Conservation (phyloP, 2,888 invertebrate genomes). For the Harpalus rufipes region DNA sequence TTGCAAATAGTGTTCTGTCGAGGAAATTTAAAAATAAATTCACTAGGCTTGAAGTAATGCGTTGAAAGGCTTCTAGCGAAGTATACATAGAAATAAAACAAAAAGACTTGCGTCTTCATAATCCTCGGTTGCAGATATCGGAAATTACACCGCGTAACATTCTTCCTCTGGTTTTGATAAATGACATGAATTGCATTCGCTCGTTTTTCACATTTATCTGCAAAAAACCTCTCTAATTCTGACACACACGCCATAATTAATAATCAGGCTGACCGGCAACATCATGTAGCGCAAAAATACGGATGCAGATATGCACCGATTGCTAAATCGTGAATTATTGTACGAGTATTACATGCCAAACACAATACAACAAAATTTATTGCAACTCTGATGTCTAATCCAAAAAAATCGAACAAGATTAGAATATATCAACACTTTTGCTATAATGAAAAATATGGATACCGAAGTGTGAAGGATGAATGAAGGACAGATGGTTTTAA, state of each 20-base stretch:
- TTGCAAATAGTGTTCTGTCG: too few relatives aligned
- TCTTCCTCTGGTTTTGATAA: slow-evolving; percentile 36
- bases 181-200: slow-evolving; percentile 28
- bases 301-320: slow-evolving; percentile 1
- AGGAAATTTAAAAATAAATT: not conserved
- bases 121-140: slow-evolving; percentile 25
- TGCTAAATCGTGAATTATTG: slow-evolving; percentile 2
- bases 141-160: slow-evolving; percentile 32
- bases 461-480: too few relatives aligned
- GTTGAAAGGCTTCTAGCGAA: not conserved
- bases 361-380: not conserved
- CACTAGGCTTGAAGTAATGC: not conserved
- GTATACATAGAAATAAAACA: slow-evolving; percentile 10
- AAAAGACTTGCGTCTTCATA: not conserved
- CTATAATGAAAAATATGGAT: too few relatives aligned
- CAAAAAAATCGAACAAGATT: too few relatives aligned
- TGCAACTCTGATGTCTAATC: not conserved
- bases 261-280: slow-evolving; percentile 13
- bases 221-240: slow-evolving; percentile 36
- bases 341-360: not conserved
- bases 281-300: slow-evolving; percentile 6
- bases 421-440: too few relatives aligned
- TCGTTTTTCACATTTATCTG: slow-evolving; percentile 42
- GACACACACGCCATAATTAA: slow-evolving; percentile 24
- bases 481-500: too few relatives aligned